Percentiles rank a stretch among this genome's conserved stretches.
phyloP scores from a whole-genome alignment of 2,113 vertebrate species.

The Erpornis zantholeuca region DNA sequence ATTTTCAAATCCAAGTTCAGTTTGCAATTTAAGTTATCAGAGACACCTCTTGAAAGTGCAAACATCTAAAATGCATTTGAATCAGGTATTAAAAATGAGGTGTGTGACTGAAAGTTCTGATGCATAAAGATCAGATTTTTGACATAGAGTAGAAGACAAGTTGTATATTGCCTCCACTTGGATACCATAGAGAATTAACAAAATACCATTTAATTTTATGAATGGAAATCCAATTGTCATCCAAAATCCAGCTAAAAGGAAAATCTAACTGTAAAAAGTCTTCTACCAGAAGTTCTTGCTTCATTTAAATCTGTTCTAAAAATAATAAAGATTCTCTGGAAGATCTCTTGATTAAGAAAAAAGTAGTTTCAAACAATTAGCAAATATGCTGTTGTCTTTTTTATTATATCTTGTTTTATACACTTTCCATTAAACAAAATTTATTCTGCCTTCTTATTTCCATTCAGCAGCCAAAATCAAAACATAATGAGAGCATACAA shows the following conservation, averaged over 20 bases:
- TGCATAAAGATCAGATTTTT: background rate
- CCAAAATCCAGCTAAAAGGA: background rate
- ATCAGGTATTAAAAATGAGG: background rate
- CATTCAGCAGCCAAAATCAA: background rate
- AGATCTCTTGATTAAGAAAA: background rate
- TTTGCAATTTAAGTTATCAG: background rate
- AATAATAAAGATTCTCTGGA: background rate
- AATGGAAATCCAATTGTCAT: background rate
- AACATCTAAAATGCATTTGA: background rate
- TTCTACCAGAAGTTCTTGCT: background rate
- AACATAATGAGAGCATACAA: background rate
- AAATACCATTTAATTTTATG: background rate
- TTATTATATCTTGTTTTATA: background rate
- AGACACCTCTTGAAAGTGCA: background rate
- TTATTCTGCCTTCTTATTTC: background rate
- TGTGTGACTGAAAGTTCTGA: background rate
- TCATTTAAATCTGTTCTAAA: background rate
- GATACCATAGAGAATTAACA: background rate
- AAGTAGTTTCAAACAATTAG: background rate
- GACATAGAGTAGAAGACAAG: background rate
- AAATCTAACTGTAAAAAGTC: background rate
- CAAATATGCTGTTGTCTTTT: background rate
- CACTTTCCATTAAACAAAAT: background rate
- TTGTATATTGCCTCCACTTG: background rate
- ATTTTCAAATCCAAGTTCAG: background rate